Conservation (phyloP, 2,113 vertebrate genomes). For the Paedocypris sp. region DNA sequence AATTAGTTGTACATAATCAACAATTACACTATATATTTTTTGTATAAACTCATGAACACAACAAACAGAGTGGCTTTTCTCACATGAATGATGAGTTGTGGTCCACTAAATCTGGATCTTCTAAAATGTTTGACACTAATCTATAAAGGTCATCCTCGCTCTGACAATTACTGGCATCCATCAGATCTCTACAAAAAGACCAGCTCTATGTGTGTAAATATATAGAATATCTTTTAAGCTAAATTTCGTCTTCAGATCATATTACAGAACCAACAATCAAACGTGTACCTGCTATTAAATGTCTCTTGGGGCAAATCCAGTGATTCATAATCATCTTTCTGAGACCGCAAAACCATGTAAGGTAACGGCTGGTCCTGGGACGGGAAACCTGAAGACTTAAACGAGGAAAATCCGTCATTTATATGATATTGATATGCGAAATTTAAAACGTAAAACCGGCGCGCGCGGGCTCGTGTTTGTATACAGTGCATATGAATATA, state of each 20-base stretch:
- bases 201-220: not conserved
- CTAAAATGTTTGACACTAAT: conserved; percentile 85
- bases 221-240: no score
- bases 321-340: conserved; percentile 43
- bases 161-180: conserved; percentile 67
- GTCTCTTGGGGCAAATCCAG: conserved; percentile 32
- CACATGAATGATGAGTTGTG: conserved; percentile 60
- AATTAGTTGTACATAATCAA: no score
- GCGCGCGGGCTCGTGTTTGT: no score
- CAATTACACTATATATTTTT: no score
- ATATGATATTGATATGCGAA: no score
- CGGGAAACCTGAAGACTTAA: conserved; percentile 17
- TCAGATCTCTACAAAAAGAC: conserved; percentile 55
- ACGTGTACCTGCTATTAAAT: conserved; percentile 46
- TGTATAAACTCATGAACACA: not conserved
- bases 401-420: conserved; percentile 9
- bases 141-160: conserved; percentile 81
- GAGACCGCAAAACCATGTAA: conserved; percentile 44
- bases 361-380: conserved; percentile 33
- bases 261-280: no score
- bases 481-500: no score
- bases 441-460: no score
- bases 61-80: conserved; percentile 69
- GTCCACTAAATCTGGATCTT: conserved; percentile 72
- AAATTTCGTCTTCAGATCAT: no score